Percentiles rank a stretch among this genome's conserved stretches.
phyloP scores from a whole-genome alignment of 2,888 invertebrate species.

The Meghimatium bilineatum region DNA sequence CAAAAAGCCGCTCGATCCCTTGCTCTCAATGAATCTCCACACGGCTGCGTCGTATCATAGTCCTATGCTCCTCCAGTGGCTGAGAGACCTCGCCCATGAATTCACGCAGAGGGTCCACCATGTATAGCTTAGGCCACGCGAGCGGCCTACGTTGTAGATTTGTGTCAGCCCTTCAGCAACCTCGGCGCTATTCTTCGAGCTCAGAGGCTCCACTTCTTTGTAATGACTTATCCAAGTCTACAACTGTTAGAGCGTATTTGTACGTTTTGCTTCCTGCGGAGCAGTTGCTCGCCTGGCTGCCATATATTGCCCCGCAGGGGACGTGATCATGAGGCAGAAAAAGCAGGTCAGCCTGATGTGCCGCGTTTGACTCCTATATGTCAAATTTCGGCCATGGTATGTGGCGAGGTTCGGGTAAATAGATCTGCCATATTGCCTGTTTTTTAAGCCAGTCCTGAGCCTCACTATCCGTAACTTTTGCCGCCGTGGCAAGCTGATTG shows the following conservation, averaged over 20 bases:
- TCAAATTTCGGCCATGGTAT: neutral
- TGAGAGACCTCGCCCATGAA: neutral
- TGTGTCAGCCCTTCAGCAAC: neutral
- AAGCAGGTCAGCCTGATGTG: too few relatives aligned
- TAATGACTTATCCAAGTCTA: neutral
- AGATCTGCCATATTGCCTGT: neutral
- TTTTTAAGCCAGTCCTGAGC: neutral
- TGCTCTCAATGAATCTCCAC: neutral
- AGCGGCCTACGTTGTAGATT: neutral
- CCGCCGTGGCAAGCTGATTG: constrained; percentile 21
- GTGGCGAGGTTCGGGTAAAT: neutral
- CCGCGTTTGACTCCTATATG: neutral
- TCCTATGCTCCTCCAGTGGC: neutral
- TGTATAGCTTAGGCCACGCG: neutral
- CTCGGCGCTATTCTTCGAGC: neutral
- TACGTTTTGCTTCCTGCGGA: neutral
- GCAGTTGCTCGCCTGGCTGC: neutral
- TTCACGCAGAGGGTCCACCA: neutral
- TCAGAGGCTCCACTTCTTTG: neutral
- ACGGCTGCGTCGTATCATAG: neutral
- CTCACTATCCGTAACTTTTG: neutral
- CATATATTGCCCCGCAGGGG: neutral
- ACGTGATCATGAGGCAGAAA: too few relatives aligned
- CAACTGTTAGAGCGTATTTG: neutral
- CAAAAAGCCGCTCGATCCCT: neutral